These are phyloP conservation scores for Denticeps clupeoides DNA, from an alignment of 2,797 vertebrate genomes.

Conservation along the genomic window DNA sequence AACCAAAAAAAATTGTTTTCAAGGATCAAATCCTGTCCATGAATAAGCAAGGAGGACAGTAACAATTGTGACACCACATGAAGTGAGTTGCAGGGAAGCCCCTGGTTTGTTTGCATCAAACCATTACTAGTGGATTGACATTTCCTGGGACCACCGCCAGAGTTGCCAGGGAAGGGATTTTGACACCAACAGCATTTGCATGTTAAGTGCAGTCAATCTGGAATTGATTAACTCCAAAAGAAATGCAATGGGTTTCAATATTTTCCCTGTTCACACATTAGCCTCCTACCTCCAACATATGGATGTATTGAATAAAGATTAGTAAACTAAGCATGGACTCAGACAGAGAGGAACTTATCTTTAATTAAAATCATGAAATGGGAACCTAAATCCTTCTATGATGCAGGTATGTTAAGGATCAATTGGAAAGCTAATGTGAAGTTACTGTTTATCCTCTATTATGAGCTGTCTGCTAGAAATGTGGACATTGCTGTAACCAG, in stretches of 20 bases:
- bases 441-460: too few relatives aligned
- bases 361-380: slow-evolving; percentile 97
- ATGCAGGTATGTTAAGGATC: not conserved
- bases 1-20: too few relatives aligned
- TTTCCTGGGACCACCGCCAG: slow-evolving; percentile 43
- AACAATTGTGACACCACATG: too few relatives aligned
- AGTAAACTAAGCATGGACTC: slow-evolving; percentile 76
- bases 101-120: not conserved
- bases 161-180: slow-evolving; percentile 46
- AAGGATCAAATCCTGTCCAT: too few relatives aligned
- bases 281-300: slow-evolving; percentile 75
- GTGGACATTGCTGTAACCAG: too few relatives aligned
- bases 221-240: slow-evolving; percentile 86
- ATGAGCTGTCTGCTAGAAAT: too few relatives aligned
- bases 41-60: too few relatives aligned
- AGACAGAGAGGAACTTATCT: slow-evolving; percentile 88
- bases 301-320: slow-evolving; percentile 93
- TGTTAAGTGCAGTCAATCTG: slow-evolving; percentile 90
- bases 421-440: slow-evolving; percentile 17
- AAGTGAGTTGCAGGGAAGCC: too few relatives aligned
- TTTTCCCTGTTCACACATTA: slow-evolving; percentile 78
- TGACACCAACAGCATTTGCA: slow-evolving; percentile 76
- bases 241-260: slow-evolving; percentile 81
- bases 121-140: too few relatives aligned
- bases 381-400: slow-evolving; percentile 52